phyloP scores from a whole-genome alignment of 2,797 vertebrate genomes.

The Pantherophis vulpinus region DNA sequence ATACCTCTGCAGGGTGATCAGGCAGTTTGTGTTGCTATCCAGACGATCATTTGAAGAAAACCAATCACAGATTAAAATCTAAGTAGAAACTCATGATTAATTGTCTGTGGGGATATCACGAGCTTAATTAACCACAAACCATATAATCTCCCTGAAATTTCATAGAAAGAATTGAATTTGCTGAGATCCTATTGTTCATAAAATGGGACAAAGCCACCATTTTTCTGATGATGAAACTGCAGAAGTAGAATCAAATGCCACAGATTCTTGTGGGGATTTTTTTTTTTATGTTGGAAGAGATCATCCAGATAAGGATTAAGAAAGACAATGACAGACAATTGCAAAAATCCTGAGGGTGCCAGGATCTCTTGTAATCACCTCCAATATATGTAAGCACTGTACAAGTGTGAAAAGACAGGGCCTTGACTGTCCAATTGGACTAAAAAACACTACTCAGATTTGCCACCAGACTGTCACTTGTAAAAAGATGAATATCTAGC shows the following conservation, averaged over 20 bases:
- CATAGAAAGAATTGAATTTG: background rate
- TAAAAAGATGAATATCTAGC: background rate
- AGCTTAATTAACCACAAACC: background rate
- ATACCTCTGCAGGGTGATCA: background rate
- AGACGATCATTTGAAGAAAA: background rate
- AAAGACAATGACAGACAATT: background rate
- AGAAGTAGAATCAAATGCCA: background rate
- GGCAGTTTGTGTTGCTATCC: background rate
- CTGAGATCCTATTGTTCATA: background rate
- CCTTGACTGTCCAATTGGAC: background rate
- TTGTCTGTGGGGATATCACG: background rate
- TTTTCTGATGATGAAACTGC: background rate
- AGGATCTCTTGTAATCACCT: background rate
- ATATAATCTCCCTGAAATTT: background rate
- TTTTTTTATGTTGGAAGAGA: background rate
- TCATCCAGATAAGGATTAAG: background rate
- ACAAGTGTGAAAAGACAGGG: background rate
- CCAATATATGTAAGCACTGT: background rate
- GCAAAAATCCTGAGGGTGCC: background rate
- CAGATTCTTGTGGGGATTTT: background rate
- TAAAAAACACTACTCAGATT: background rate
- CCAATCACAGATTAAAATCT: background rate
- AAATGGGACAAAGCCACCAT: background rate
- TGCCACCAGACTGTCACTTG: background rate
- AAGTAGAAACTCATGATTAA: background rate